A percentile compares a stretch with the other conserved stretches of the same genome.
These are phyloP conservation scores for Eilema caniola DNA, from an alignment of 2,888 invertebrate species.

Conservation along the genomic window DNA sequence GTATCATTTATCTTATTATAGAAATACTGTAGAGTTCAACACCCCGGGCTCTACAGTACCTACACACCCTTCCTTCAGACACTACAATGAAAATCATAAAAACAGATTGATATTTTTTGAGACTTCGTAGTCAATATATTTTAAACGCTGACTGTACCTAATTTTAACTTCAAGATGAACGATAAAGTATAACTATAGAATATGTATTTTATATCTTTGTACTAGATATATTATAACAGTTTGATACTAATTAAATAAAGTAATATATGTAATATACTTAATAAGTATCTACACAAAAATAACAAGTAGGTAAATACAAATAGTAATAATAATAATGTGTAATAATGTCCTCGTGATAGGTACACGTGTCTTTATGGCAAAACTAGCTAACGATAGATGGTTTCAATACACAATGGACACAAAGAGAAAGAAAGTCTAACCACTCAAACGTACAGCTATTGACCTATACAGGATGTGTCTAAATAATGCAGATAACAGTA, in stretches of 20 bases:
- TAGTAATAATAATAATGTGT: no score
- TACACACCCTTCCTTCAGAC: no score
- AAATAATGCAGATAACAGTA: conserved; percentile 24
- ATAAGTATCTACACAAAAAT: not conserved
- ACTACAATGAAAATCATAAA: no score
- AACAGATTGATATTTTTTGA: no score
- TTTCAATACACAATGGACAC: conserved; percentile 24
- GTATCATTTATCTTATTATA: no score
- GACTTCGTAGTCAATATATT: no score
- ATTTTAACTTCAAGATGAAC: not conserved
- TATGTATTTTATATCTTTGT: no score
- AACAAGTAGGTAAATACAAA: not conserved
- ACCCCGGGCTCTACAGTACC: no score
- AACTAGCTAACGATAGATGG: conserved; percentile 33
- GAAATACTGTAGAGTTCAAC: no score
- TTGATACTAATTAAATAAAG: not conserved
- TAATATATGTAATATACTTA: not conserved
- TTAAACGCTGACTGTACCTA: not conserved
- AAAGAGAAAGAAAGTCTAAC: conserved; percentile 58
- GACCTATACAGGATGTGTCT: conserved; percentile 20
- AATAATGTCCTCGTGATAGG: not conserved
- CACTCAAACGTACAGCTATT: conserved; percentile 46
- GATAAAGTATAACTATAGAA: no score
- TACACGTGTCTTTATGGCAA: conserved; percentile 4
- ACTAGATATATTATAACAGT: not conserved